Conservation (phyloP, 2,888 invertebrate genomes). For the Drosophila parthenogenetica region DNA sequence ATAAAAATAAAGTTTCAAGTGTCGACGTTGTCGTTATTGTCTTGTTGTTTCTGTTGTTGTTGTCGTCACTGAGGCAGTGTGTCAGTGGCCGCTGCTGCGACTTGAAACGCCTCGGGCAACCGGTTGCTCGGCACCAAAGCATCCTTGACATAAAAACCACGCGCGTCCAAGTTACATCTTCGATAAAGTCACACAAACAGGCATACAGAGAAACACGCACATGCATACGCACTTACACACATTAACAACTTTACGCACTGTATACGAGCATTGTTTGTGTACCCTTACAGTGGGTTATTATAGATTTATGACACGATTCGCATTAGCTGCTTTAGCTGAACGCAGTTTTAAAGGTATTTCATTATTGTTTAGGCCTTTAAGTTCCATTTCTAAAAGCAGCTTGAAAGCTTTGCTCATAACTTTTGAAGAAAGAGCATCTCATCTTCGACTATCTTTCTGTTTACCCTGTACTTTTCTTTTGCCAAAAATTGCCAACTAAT, state of each 20-base stretch:
- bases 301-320: not conserved
- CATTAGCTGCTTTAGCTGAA: too few species aligned
- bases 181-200: slow-evolving; percentile 36
- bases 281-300: not conserved
- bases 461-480: slow-evolving; percentile 20
- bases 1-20: slow-evolving; percentile 77
- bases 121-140: slow-evolving; percentile 81
- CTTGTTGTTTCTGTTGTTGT: slow-evolving; percentile 38
- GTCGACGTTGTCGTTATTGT: slow-evolving; percentile 44
- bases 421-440: too few species aligned
- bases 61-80: slow-evolving; percentile 69
- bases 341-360: too few species aligned
- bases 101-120: slow-evolving; percentile 74
- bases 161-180: slow-evolving; percentile 70
- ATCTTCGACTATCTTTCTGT: too few species aligned
- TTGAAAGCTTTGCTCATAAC: too few species aligned
- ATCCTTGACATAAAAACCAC: slow-evolving; percentile 85
- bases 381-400: too few species aligned
- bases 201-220: not conserved
- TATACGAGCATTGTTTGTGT: slow-evolving; percentile 2
- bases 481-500: slow-evolving; percentile 38
- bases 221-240: slow-evolving; percentile 19
- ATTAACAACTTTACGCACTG: slow-evolving; percentile 63
- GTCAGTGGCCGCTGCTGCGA: slow-evolving; percentile 72
- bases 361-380: too few species aligned